Evolutionary conservation across 1,140 invertebrate genomes (phyloP).

Genomic region (Rhopalosiphum maidis): DNA sequence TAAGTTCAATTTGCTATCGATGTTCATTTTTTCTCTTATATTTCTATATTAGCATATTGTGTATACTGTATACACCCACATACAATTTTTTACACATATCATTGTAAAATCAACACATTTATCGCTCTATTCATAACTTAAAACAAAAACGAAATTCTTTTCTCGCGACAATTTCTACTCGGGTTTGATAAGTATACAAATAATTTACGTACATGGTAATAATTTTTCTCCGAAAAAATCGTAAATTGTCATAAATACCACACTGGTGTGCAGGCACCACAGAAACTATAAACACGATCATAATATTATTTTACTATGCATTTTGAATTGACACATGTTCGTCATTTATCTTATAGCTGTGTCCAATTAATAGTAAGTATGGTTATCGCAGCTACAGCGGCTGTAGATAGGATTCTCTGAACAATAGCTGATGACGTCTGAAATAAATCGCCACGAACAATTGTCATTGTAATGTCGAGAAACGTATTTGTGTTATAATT

Average conservation of each 20-base stretch:
- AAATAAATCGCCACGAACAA: not conserved
- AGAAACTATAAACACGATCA: not conserved
- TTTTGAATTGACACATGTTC: not conserved
- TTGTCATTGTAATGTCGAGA: not conserved
- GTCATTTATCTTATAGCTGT: not conserved
- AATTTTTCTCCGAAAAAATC: not conserved
- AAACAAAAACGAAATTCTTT: not conserved
- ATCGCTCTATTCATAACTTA: too few relatives aligned
- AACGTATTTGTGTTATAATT: not conserved
- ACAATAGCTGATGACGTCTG: not conserved
- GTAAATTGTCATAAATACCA: too few relatives aligned
- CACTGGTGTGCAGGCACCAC: too few relatives aligned
- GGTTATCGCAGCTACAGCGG: not conserved
- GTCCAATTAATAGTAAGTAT: not conserved
- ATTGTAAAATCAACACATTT: too few relatives aligned
- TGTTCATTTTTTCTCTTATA: too few relatives aligned
- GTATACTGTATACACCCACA: too few relatives aligned
- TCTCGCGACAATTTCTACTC: not conserved
- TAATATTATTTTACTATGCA: not conserved
- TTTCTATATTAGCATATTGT: too few relatives aligned
- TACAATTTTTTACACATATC: too few relatives aligned
- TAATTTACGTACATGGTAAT: not conserved
- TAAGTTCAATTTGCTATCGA: too few relatives aligned
- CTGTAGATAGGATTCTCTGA: not conserved
- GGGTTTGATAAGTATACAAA: not conserved